Base-by-base conservation (phyloP, 2,113 vertebrate species). In the Microcebus jonahi region DNA sequence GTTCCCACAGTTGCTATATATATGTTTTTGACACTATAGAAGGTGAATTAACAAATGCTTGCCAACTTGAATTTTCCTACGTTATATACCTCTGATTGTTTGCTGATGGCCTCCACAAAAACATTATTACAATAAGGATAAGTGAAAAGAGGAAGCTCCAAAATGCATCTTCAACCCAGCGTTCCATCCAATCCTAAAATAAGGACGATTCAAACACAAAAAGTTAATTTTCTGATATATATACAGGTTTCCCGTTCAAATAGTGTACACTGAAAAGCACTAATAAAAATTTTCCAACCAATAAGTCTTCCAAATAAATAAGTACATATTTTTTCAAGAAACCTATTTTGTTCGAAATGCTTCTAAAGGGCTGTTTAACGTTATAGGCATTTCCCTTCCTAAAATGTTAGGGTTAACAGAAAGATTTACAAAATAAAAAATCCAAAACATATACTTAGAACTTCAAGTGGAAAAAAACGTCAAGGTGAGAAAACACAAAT, bases 131-230 rank as follows among this genome's bases (percentile, higher is more conserved):
- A 2, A 99, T 96, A 84, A 99, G 98, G 71, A 99, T 98, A 91
- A 99, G 94, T 12, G 99, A 99, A 94, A 99, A 99, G 91, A 99
- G 98, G 94, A 99, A 99, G 97, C 99, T 99, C 99, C 99, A 99
- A 98, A 99, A 99, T 2, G 99, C 99, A 92, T 99, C 99, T 53
- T 99, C 99, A 55, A 99, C 99, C 99, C 99, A 99, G 85, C 99
- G 98, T 96, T 99, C 99, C 95, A 99, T 99, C 99, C 99, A 99
- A 31, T 99, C 99, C 99, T 99, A 85, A 6, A 93, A 88, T 13
- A 90, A 95, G 80, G 82, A 95, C 27, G 82, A 59, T 82, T 50
- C 61, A 91, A 91, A 97, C 15, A 89, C 1, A 18, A 59, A 82
- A 81, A 39, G 57, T 94, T 86, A 88, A 36, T 73, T 70, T 97